phyloP scores from a whole-genome alignment of 1,140 invertebrate species.

The Eumaeus atala region DNA sequence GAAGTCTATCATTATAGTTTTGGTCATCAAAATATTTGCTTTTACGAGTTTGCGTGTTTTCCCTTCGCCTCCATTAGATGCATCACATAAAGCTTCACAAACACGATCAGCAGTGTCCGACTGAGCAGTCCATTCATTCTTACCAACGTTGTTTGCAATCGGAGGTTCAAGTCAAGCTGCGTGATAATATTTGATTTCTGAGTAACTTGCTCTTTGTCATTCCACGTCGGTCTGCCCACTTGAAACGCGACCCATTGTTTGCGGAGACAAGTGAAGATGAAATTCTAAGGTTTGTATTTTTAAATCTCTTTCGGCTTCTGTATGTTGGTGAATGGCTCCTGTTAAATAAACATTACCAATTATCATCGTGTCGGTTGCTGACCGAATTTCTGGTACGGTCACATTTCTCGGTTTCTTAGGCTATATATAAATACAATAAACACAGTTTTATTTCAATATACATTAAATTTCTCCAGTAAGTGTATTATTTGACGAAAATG shows the following conservation, averaged over 20 bases:
- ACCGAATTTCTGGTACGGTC: conserved; percentile 25
- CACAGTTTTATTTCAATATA: too few species aligned
- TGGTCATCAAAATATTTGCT: conserved; percentile 1
- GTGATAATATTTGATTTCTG: conserved; percentile 68
- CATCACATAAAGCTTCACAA: conserved; percentile 20
- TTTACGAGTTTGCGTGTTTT: background rate
- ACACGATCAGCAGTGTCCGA: conserved; percentile 26
- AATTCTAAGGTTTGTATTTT: conserved; percentile 60
- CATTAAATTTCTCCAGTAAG: too few species aligned
- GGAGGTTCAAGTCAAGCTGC: conserved; percentile 35
- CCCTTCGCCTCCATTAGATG: conserved; percentile 12
- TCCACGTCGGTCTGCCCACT: conserved; percentile 51
- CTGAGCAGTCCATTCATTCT: conserved; percentile 32
- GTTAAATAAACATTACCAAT: conserved; percentile 58
- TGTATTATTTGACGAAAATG: too few species aligned
- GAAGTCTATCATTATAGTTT: background rate
- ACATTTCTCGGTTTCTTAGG: conserved; percentile 32
- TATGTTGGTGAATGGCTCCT: conserved; percentile 54
- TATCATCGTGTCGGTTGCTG: conserved; percentile 40
- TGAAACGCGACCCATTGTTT: conserved; percentile 50
- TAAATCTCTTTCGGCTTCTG: conserved; percentile 59
- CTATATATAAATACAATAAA: background rate
- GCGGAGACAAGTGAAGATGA: conserved; percentile 52
- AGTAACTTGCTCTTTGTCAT: conserved; percentile 53
- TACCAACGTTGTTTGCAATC: conserved; percentile 35